Evolutionary conservation across 1,140 invertebrate species (phyloP), one percentile per base, ranked within the genome.

Genomic region (Papilio xuthus): DNA sequence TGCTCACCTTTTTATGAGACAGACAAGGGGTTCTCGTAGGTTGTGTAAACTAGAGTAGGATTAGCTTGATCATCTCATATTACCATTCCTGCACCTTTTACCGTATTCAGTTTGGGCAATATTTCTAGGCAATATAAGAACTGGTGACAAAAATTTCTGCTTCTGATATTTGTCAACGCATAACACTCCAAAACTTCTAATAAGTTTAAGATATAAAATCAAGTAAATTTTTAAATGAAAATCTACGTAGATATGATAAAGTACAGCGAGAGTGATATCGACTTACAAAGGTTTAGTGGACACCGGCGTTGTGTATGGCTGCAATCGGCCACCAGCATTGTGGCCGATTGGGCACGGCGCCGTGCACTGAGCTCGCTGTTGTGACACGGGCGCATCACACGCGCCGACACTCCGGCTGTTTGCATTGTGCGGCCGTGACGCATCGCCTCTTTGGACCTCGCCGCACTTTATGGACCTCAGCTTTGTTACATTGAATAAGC

Each of bases 391-490:
- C 81, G 80, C 87, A 87, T 87, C 88, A 90, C 84, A 85, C 79
- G 85, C 81, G 87, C 89, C 90, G 87, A 88, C 90, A 91, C 81
- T 86, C 83, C 91, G 89, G 88, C 87, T 93, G 91, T 93, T 93
- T 93, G 91, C 83, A 91, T 92, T 93, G 90, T 92, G 84, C 85
- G 89, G 89, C 89, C 87, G 86, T 92, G 87, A 92, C 90, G 91
- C 92, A 92, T 90, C 88, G 88, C 89, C 88, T 90, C 90, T 84
- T 82, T 78, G 85, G 79, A 77, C 82, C 77, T 84, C 83, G 87
- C 83, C 85, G 87, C 60, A 26, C 86, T 88, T 90, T 89, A 88
- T 89, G 85, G 76, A 85, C 77, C 81, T 82, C 74, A 84, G 86
- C 87, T 88, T 88, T 88, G 79, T 80, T 81, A 78, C 72, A 79